These are phyloP conservation scores for Periphyllus acericola DNA, from an alignment of 2,888 invertebrate species.

Conservation along the genomic window DNA sequence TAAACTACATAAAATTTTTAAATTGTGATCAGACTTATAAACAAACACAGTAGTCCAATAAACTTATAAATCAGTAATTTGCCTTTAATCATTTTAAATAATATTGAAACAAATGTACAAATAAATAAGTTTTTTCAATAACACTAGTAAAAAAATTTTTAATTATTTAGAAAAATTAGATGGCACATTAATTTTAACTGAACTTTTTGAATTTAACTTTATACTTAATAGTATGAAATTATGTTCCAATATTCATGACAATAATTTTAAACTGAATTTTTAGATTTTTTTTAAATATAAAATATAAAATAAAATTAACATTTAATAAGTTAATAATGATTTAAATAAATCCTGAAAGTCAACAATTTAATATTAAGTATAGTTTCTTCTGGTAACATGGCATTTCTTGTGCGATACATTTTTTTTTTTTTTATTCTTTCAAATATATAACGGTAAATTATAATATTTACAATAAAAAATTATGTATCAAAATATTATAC, in stretches of 20 bases:
- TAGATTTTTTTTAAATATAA: not conserved
- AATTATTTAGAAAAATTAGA: not conserved
- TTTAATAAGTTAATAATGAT: not conserved
- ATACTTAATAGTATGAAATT: not conserved
- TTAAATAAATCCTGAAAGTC: not conserved
- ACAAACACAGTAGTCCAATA: constrained; percentile 21
- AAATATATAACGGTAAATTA: not conserved
- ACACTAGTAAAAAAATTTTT: not conserved
- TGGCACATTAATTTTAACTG: constrained; percentile 15
- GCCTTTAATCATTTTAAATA: constrained; percentile 9
- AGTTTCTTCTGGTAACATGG: constrained; percentile 16
- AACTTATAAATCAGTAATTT: not conserved
- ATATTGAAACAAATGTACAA: not conserved
- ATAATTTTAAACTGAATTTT: not conserved
- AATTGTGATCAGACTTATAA: constrained; percentile 38
- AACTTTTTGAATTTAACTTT: not conserved
- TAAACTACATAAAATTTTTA: constrained; percentile 39
- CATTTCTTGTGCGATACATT: not conserved
- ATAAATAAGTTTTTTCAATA: not conserved
- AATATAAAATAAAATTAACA: not conserved
- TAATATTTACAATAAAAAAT: not conserved
- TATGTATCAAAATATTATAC: not conserved
- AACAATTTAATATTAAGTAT: not conserved
- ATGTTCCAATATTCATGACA: not conserved
- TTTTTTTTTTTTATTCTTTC: not conserved